These are phyloP conservation scores for Ellobius talpinus DNA, from an alignment of 2,113 vertebrate species.

Conservation along the genomic window DNA sequence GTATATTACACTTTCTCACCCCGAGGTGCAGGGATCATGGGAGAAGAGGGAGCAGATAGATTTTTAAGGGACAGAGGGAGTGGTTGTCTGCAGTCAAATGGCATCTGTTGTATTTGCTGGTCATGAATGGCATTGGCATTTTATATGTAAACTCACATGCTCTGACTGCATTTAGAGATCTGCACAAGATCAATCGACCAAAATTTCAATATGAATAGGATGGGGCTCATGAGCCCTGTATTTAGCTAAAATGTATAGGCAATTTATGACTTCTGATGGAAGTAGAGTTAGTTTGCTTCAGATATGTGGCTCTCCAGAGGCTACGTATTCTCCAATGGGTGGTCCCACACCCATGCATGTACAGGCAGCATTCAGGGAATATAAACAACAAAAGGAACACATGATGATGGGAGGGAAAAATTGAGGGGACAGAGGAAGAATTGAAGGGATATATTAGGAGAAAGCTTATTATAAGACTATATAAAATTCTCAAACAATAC, in stretches of 20 bases:
- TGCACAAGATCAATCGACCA: neutral
- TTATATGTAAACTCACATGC: neutral
- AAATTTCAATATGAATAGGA: neutral
- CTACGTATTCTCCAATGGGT: neutral
- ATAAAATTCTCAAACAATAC: neutral
- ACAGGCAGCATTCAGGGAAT: neutral
- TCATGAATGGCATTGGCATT: neutral
- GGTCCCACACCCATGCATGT: rapidly evolving
- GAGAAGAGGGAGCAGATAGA: neutral
- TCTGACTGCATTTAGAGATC: neutral
- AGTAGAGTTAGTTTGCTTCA: neutral
- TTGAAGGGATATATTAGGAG: neutral
- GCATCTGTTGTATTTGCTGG: neutral
- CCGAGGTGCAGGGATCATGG: neutral
- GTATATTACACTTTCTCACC: neutral
- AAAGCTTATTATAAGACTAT: neutral
- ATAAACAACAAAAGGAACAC: neutral
- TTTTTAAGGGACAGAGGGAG: neutral
- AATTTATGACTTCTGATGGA: neutral
- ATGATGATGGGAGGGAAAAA: neutral
- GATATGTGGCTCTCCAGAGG: too few relatives aligned
- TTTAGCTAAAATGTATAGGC: neutral
- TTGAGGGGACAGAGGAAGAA: too few relatives aligned
- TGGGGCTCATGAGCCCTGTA: neutral
- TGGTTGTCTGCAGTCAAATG: neutral